Conservation (phyloP, 2,888 invertebrate species). For the Diploptera punctata region DNA sequence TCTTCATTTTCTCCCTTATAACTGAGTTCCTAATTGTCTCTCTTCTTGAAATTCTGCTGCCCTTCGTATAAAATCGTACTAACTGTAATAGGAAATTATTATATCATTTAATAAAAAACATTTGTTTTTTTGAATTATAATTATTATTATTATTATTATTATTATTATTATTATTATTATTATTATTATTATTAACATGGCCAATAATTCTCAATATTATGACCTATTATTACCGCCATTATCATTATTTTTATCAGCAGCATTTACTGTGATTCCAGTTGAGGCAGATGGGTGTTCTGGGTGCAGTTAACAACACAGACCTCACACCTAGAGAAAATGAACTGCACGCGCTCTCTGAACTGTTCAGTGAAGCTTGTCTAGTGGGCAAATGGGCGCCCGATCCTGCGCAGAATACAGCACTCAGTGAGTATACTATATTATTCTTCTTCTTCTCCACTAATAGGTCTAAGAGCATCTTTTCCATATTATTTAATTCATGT, state of each 20-base stretch:
- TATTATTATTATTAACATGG: neutral
- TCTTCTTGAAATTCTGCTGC: no score
- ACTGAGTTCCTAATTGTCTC: no score
- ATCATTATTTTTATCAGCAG: neutral
- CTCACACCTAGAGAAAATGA: constrained; percentile 80
- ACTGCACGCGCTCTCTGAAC: constrained; percentile 76
- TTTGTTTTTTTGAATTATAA: no score
- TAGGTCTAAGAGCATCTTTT: no score
- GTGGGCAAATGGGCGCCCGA: constrained; percentile 86
- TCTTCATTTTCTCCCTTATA: no score
- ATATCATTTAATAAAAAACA: no score
- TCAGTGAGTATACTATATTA: constrained; percentile 80
- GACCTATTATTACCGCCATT: neutral
- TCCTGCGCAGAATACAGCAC: constrained; percentile 69
- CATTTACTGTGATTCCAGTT: constrained; percentile 53
- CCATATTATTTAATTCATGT: no score
- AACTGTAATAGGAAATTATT: no score
- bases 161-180: neutral
- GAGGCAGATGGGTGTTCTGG: constrained; percentile 72
- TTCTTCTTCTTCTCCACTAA: no score
- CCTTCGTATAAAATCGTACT: no score
- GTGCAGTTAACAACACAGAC: constrained; percentile 70
- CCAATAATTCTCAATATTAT: neutral
- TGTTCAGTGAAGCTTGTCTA: constrained; percentile 84
- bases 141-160: neutral